phyloP scores from a whole-genome alignment of 2,113 vertebrate species.

The Pao palembangensis region DNA sequence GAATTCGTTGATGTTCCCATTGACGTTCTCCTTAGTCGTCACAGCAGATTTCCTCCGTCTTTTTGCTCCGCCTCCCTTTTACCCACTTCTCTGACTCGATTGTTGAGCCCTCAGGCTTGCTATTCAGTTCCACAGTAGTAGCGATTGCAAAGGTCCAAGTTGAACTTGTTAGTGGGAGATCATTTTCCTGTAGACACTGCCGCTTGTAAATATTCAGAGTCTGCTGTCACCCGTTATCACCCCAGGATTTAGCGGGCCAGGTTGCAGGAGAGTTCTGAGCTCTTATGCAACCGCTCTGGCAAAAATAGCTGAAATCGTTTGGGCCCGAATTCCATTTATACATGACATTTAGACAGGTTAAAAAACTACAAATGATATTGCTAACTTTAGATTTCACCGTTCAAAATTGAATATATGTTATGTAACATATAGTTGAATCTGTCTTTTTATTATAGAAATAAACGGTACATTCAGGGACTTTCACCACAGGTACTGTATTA shows the following conservation, averaged over 20 bases:
- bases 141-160: conserved; percentile 40
- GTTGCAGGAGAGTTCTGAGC: conserved; percentile 21
- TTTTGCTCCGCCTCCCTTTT: conserved; percentile 2
- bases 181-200: conserved; percentile 8
- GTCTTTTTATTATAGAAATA: no score
- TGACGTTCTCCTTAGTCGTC: conserved; percentile 19
- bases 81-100: conserved; percentile 7
- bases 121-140: conserved; percentile 4
- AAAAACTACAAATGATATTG: not conserved
- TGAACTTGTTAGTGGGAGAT: conserved; percentile 23
- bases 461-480: no score
- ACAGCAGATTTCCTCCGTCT: conserved; percentile 4
- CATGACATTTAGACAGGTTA: conserved; percentile 25
- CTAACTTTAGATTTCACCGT: not conserved
- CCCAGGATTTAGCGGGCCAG: conserved; percentile 33
- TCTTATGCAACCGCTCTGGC: conserved; percentile 49
- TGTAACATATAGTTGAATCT: no score
- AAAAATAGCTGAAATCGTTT: conserved; percentile 35
- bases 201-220: conserved; percentile 40
- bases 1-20: conserved; percentile 22
- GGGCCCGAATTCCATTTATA: conserved; percentile 31
- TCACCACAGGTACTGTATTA: no score
- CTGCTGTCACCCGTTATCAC: conserved; percentile 23
- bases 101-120: conserved; percentile 17
- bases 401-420: no score